Percentiles rank a stretch among this genome's conserved stretches.
phyloP scores from a whole-genome alignment of 2,888 invertebrate genomes.

The Vannuccia rotundouncinata region DNA sequence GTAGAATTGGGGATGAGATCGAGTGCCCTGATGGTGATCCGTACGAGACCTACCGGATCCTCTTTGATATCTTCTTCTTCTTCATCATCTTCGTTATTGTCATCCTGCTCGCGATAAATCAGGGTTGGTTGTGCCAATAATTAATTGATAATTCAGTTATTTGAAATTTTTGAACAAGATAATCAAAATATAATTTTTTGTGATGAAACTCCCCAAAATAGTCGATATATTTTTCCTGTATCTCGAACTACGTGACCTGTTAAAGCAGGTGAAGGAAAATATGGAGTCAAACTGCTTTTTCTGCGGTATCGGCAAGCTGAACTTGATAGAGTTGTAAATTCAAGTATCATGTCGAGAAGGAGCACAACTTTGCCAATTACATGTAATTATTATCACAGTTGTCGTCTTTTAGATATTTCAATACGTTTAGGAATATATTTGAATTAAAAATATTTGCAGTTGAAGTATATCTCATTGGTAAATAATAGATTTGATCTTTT shows the following conservation, averaged over 20 bases:
- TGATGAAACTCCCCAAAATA: too few relatives aligned
- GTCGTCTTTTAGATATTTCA: constrained; percentile 9
- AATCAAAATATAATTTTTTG: too few relatives aligned
- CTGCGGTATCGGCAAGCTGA: constrained; percentile 95
- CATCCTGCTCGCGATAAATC: constrained; percentile 96
- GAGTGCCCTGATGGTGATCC: constrained; percentile 96
- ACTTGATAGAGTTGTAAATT: constrained; percentile 98
- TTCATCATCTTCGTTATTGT: constrained; percentile 99
- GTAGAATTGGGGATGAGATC: constrained; percentile 92
- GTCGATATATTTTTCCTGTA: background rate
- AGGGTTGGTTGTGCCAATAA: constrained; percentile 61
- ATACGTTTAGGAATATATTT: too few relatives aligned
- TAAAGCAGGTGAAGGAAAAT: constrained; percentile 96
- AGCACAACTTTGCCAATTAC: constrained; percentile 98
- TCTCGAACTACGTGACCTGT: constrained; percentile 88
- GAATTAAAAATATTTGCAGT: too few relatives aligned
- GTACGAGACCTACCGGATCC: constrained; percentile 89
- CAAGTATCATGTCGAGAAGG: constrained; percentile 93
- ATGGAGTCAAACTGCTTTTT: constrained; percentile 99
- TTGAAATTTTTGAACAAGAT: too few relatives aligned
- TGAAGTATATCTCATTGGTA: too few relatives aligned
- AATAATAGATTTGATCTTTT: constrained; percentile 10
- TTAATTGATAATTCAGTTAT: too few relatives aligned
- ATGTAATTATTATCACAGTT: constrained; percentile 64
- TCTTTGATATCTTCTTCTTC: constrained; percentile 99